phyloP scores from a whole-genome alignment of 2,797 vertebrate genomes.

The Myotis myotis region DNA sequence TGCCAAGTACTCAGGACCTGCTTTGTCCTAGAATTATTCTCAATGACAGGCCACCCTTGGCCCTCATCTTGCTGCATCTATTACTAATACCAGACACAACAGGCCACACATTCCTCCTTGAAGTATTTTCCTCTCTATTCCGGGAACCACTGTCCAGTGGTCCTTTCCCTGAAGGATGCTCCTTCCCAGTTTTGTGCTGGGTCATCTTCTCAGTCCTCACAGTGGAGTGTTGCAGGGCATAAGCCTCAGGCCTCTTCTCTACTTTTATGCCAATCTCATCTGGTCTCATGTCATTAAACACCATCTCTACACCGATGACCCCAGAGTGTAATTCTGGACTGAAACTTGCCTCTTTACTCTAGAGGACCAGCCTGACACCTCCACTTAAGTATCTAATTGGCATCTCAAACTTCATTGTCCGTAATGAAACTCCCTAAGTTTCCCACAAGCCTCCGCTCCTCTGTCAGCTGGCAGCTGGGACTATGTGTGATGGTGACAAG shows the following conservation, averaged over 20 bases:
- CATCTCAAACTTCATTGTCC: no score
- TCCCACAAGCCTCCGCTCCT: fast-evolving
- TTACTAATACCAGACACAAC: not conserved
- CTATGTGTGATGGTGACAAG: fast-evolving
- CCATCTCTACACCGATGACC: not conserved
- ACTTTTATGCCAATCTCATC: no score
- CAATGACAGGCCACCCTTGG: fast-evolving
- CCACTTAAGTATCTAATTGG: not conserved
- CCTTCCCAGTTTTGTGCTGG: fast-evolving
- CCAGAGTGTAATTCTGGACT: not conserved
- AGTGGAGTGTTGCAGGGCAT: fast-evolving
- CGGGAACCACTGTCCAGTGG: fast-evolving
- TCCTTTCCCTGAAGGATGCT: fast-evolving
- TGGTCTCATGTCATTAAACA: no score
- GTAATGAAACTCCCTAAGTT: fast-evolving
- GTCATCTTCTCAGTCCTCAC: fast-evolving
- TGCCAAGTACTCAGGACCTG: fast-evolving
- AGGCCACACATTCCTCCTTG: not conserved
- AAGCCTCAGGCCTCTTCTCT: no score
- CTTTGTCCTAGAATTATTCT: not conserved
- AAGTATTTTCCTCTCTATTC: fast-evolving
- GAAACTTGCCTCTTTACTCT: not conserved
- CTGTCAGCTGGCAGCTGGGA: not conserved
- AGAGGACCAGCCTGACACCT: not conserved
- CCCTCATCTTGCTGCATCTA: no score